Base-by-base conservation (phyloP, 1,140 invertebrate species). In the Drosophila tani region DNA sequence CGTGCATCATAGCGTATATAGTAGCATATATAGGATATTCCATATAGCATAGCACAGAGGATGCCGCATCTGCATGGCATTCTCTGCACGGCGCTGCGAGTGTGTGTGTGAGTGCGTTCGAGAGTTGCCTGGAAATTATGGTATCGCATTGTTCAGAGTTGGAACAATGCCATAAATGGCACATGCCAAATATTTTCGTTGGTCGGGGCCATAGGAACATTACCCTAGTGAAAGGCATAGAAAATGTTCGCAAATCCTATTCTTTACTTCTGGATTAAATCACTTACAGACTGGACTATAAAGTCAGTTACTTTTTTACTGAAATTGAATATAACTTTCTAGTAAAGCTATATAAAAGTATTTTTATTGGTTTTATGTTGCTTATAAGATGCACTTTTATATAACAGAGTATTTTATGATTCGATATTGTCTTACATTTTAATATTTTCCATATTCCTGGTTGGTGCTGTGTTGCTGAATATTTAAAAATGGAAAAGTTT, bases 81-180 rank as follows among this genome's bases (percentile, higher is more conserved):
- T 82, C 68, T 45, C 43, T 53, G 46, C 49, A 63, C 56, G 47
- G 24, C 24, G 41, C 7, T 43, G 38, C 21, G 45, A 49, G 46
- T 55, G 27, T 64, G 29, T 29, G 35, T 57, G 59, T 47, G 65
- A 46, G 41, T 60, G 45, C 32, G 57, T 53, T 64, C 14, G 43
- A 46, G 70, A 75, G 71, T 74, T 84, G 79, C 79, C 78, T 90
- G 81, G 46, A 83, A 85, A 85, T 82, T 90, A 90, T 90, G 74
- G 78, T 69, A 90, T 79, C 64, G 68, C 85, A 76, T 90, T 90
- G 79, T 90, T 85, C 60, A 67, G 50, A 79, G 66, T 75, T 87
- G 81, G 83, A 87, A 91, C 81, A 91, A 91, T 76, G 79, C 83
- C 83, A 82, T 78, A 80, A 87, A 82, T 87, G 88, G 88, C 88